These are phyloP conservation scores for Drosophila kokeensis DNA, from an alignment of 2,888 invertebrate species.

Conservation along the genomic window DNA sequence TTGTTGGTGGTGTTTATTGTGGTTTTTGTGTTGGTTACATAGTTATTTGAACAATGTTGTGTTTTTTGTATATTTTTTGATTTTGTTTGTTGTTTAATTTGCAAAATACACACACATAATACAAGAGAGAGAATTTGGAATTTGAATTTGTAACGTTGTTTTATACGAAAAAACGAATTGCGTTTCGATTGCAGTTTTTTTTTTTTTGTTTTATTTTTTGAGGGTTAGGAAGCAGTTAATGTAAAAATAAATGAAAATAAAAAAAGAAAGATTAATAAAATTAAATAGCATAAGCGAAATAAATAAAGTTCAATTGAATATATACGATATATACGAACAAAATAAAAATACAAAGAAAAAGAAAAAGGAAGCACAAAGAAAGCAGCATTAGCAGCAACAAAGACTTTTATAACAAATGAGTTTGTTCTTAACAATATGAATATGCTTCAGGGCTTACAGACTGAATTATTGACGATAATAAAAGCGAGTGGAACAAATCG, in stretches of 20 bases:
- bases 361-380: conserved; percentile 49
- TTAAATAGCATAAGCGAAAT: conserved; percentile 44
- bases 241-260: conserved; percentile 63
- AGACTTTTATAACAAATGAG: conserved; percentile 28
- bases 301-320: conserved; percentile 14
- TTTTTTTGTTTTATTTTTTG: conserved; percentile 46
- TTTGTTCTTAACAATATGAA: conserved; percentile 18
- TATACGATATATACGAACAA: conserved; percentile 24
- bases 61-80: conserved; percentile 27
- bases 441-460: conserved; percentile 8
- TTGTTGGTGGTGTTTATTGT: conserved; percentile 29
- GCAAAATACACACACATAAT: conserved; percentile 70
- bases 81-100: conserved; percentile 45
- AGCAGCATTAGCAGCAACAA: conserved; percentile 54
- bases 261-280: conserved; percentile 58
- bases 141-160: conserved; percentile 54
- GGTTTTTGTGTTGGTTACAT: conserved; percentile 39
- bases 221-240: conserved; percentile 73
- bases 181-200: conserved; percentile 73
- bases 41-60: conserved; percentile 59
- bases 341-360: conserved; percentile 33
- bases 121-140: conserved; percentile 77
- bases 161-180: conserved; percentile 36
- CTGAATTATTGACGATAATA: conserved; percentile 30
- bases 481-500: conserved; percentile 29